Evolutionary conservation across 2,113 vertebrate genomes (phyloP), one percentile per base, ranked within the genome.

Genomic region (Leucopsar rothschildi): DNA sequence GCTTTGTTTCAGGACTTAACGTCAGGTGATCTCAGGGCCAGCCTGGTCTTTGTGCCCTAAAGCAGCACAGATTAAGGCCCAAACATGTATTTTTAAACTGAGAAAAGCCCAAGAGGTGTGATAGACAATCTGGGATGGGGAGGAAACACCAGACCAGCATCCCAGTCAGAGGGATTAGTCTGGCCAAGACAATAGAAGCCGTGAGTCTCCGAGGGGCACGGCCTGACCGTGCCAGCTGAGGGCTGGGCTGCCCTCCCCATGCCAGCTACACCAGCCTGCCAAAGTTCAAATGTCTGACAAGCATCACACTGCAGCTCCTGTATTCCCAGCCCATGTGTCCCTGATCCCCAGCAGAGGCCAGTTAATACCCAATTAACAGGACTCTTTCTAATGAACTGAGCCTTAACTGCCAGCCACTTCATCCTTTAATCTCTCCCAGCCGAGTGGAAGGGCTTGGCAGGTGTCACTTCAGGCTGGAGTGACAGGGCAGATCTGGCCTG

Each of bases 361-460:
- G 84, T 89, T 96, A 95, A 96, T 95, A 95, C 93, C 96, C 95
- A 96, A 97, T 97, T 96, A 96, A 97, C 93, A 68, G 94, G 79
- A 82, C 82, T 95, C 75, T 90, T 90, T 71, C 92, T 96, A 96
- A 96, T 75, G 94, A 97, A 95, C 95, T 52, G 75, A 93, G 90
- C 85, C 66, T 85, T 80, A 90, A 66, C 93, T 12, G 5, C 85
- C 90, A 95, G 82, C 55, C 71, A 90, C 82, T 87, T 76, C 85
- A 45, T 91, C 75, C 95, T 96, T 94, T 96, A 91, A 97, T 97
- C 94, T 96, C 90, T 86, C 63, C 28, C 59, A 79, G 59, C 29
- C 19, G 2, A 88, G 75, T 45, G 71, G 63, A 95, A 88, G 92
- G 71, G 85, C 75, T 87, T 96, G 94, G 94, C 95, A 96, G 92